Base-by-base conservation (phyloP, 23 tunicate genomes). In the Halocynthia roretzi region DNA sequence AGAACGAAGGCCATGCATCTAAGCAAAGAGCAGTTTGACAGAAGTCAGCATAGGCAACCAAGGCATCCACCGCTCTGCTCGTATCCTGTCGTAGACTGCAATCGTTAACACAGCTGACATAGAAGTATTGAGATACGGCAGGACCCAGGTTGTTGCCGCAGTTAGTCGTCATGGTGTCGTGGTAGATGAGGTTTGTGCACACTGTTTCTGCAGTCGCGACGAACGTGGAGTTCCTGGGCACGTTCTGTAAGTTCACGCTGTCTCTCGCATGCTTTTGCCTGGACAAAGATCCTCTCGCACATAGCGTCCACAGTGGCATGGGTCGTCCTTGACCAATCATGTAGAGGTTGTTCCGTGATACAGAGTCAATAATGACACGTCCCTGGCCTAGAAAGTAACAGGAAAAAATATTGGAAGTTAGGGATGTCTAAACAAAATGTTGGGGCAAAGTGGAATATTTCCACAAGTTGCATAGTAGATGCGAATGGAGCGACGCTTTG, bases 11-110 rank as follows among this genome's bases (percentile, higher is more conserved):
- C 75, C 75, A 80, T 50, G 51, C 53, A 52, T 68, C 50, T 49
- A 68, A 68, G 64, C 83, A 80, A 63, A 80, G 21, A 14, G 83
- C 53, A 22, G 65, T 54, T 50, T 80, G 75, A 53, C 83, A 80
- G 72, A 50, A 80, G 7, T 80, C 72, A 7, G 83, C 75, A 68
- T 80, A 80, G 9, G 72, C 74, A 19, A 50, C 48, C 12, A 80
- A 64, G 9, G 83, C 53, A 51, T 80, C 40, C 7, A 70, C 71
- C 21, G 71, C 76, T 53, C 53, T 21, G 10, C 44, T 51, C 48
- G 68, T 8, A 10, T 56, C 75, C 14, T 57, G 44, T 14, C 54
- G 53, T 31, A 75, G 53, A n/a, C n/a, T n/a, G 23, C 83, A 67
- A 14, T 80, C 83, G 15, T 70, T 56, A 40, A 67, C 58, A 53